Conservation (phyloP, 2,113 vertebrate species). For the Callorhinus ursinus region DNA sequence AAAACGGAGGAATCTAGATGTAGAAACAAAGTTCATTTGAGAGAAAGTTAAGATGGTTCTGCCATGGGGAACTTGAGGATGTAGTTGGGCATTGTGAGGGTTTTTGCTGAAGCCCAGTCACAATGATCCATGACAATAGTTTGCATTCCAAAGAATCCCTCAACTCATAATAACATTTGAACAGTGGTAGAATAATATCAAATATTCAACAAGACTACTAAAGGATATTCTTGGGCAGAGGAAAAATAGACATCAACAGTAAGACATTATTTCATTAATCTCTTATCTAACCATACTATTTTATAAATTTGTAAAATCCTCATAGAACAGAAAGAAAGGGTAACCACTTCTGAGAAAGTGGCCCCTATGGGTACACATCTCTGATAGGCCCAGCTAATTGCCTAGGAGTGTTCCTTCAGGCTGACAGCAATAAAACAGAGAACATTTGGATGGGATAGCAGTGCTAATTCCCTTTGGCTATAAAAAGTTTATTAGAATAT, state of each 20-base stretch:
- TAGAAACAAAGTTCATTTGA: neutral
- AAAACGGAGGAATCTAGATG: neutral
- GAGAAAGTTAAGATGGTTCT: neutral
- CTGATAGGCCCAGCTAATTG: conserved; percentile 41
- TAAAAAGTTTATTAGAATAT: conserved; percentile 45
- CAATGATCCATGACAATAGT: neutral
- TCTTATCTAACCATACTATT: neutral
- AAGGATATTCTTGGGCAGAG: neutral
- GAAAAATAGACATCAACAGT: conserved; percentile 3
- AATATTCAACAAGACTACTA: neutral
- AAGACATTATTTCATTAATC: neutral
- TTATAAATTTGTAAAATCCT: neutral
- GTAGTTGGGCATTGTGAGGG: no score
- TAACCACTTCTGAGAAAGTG: neutral
- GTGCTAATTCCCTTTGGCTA: conserved; percentile 21
- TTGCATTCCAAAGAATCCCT: neutral
- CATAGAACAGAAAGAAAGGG: neutral
- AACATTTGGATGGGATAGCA: neutral
- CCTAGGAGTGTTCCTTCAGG: conserved; percentile 9
- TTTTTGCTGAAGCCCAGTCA: neutral
- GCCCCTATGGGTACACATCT: neutral
- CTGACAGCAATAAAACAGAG: conserved; percentile 37
- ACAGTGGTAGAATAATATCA: neutral
- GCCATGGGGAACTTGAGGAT: neutral
- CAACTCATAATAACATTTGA: neutral